Conservation (phyloP, 2,888 invertebrate species). For the Aleiodes leptofemur region DNA sequence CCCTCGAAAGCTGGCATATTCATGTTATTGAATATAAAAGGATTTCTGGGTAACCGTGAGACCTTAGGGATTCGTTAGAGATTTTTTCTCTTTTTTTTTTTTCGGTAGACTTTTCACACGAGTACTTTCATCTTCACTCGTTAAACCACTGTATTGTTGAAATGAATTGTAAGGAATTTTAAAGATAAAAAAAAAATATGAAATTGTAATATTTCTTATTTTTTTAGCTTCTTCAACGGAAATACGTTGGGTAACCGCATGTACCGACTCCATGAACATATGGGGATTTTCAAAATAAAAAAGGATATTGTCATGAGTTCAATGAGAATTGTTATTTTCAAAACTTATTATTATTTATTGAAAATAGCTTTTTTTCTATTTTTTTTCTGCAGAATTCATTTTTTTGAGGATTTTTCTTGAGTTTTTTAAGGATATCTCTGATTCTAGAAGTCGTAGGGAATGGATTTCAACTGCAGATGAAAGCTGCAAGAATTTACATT, state of each 20-base stretch:
- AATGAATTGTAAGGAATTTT: slow-evolving; percentile 14
- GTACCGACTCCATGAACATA: slow-evolving; percentile 3
- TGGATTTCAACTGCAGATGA: no score
- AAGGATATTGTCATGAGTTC: no score
- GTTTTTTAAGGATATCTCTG: no score
- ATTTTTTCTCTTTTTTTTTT: background rate
- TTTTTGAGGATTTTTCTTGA: background rate
- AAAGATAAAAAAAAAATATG: background rate
- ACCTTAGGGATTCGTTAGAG: slow-evolving; percentile 19
- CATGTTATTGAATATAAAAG: slow-evolving; percentile 17
- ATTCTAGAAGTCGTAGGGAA: no score
- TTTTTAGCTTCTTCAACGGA: slow-evolving; percentile 2
- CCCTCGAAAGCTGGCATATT: slow-evolving; percentile 7
- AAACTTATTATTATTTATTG: no score
- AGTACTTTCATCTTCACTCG: slow-evolving; percentile 25
- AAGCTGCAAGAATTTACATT: no score
- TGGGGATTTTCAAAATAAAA: slow-evolving; percentile 5
- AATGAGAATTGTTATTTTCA: no score
- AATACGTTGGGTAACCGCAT: slow-evolving; percentile 31
- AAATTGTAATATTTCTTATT: slow-evolving; percentile 6
- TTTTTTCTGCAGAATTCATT: background rate
- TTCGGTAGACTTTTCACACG: slow-evolving; percentile 22
- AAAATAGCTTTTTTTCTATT: background rate
- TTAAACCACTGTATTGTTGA: slow-evolving; percentile 27
- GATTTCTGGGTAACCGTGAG: slow-evolving; percentile 32